phyloP scores from a whole-genome alignment of 2,888 invertebrate genomes.

The Leptogaster cylindrica region DNA sequence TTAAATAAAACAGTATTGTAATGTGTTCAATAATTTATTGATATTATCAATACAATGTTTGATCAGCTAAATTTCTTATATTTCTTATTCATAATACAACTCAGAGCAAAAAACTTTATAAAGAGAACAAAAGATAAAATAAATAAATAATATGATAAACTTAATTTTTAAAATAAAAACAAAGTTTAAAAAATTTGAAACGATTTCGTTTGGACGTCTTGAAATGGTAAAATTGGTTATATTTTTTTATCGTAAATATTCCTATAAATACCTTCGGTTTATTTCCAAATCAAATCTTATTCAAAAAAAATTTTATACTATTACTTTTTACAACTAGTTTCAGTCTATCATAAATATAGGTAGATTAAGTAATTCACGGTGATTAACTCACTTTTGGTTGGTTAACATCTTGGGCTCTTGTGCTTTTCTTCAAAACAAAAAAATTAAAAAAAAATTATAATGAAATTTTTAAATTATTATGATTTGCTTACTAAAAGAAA shows the following conservation, averaged over 20 bases:
- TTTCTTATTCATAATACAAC: slow-evolving; percentile 29
- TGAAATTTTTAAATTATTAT: too few relatives aligned
- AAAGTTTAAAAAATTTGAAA: slow-evolving; percentile 29
- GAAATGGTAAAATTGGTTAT: slow-evolving; percentile 40
- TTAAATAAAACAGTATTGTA: not conserved
- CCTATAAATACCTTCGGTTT: slow-evolving; percentile 19
- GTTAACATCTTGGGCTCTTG: slow-evolving; percentile 3
- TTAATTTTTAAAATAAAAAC: slow-evolving; percentile 5
- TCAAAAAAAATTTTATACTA: slow-evolving; percentile 6
- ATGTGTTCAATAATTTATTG: slow-evolving; percentile 36
- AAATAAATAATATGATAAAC: slow-evolving; percentile 8
- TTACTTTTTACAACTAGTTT: slow-evolving; percentile 28
- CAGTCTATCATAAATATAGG: slow-evolving; percentile 39
- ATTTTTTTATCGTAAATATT: slow-evolving; percentile 32
- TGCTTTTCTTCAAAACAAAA: not conserved
- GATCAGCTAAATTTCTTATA: slow-evolving; percentile 32
- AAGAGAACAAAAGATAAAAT: slow-evolving; percentile 17
- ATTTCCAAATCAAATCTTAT: slow-evolving; percentile 10
- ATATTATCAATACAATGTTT: slow-evolving; percentile 36
- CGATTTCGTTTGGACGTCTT: slow-evolving; percentile 39
- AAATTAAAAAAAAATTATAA: not conserved
- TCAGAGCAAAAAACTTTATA: slow-evolving; percentile 6
- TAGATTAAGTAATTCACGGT: slow-evolving; percentile 21
- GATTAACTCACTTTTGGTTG: slow-evolving; percentile 20
- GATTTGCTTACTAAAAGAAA: too few relatives aligned